Evolutionary conservation across 2,888 invertebrate species (phyloP).

Genomic region (Elysia crispata): DNA sequence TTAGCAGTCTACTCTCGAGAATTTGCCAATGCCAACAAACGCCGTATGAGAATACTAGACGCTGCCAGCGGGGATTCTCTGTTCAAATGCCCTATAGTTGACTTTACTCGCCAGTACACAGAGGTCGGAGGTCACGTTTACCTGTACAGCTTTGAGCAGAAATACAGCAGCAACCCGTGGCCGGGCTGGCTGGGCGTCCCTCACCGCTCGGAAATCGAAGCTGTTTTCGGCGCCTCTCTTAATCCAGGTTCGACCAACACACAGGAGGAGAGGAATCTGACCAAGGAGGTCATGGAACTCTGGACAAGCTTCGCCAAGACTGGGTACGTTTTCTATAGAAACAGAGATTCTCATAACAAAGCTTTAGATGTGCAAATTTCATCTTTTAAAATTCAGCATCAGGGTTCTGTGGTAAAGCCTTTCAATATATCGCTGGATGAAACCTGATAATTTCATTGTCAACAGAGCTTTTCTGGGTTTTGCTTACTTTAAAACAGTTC

Average conservation of each 20-base stretch:
- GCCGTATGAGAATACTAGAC: no score
- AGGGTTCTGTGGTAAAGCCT: no score
- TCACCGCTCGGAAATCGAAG: conserved; percentile 74
- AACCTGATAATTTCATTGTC: no score
- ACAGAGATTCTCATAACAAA: no score
- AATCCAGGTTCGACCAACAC: conserved; percentile 83
- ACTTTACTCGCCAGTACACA: conserved; percentile 84
- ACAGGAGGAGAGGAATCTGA: conserved; percentile 88
- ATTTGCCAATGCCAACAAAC: no score
- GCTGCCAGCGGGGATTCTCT: conserved; percentile 95
- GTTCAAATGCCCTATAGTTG: conserved; percentile 94
- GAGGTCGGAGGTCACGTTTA: conserved; percentile 49
- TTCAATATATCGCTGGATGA: no score
- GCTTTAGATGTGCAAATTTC: no score
- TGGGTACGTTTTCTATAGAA: conserved; percentile 85
- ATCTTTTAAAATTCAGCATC: no score
- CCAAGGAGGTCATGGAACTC: conserved; percentile 91
- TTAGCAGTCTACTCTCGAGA: conserved; percentile 83
- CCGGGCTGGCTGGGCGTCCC: conserved; percentile 73
- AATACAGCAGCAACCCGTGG: conserved; percentile 67
- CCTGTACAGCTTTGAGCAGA: conserved; percentile 68
- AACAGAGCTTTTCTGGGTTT: no score
- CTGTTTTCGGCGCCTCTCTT: conserved; percentile 72
- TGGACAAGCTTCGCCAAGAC: conserved; percentile 96
- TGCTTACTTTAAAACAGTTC: no score